Conservation (phyloP, 1,140 invertebrate genomes). For the Heliconius nattereri region DNA sequence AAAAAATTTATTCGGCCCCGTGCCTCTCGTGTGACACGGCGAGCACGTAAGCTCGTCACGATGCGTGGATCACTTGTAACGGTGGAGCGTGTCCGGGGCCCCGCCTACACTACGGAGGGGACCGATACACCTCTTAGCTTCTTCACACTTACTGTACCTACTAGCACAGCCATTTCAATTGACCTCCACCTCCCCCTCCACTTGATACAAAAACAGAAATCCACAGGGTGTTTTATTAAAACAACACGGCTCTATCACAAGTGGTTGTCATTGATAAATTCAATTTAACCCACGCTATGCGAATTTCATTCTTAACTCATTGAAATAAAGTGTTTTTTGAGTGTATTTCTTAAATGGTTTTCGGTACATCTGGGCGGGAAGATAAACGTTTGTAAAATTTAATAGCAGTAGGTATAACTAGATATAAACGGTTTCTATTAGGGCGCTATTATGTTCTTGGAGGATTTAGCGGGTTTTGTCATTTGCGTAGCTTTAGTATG, state of each 20-base stretch:
- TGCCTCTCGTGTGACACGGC: slow-evolving; percentile 22
- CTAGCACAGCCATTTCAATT: slow-evolving; percentile 54
- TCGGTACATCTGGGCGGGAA: slow-evolving; percentile 58
- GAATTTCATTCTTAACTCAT: slow-evolving; percentile 34
- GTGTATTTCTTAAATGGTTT: slow-evolving; percentile 36
- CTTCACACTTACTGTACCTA: slow-evolving; percentile 75
- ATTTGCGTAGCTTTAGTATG: not conserved
- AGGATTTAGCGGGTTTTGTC: slow-evolving; percentile 32
- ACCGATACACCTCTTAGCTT: slow-evolving; percentile 75
- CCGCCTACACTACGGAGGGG: slow-evolving; percentile 72
- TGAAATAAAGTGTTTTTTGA: slow-evolving; percentile 28
- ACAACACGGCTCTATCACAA: slow-evolving; percentile 42
- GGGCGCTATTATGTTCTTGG: slow-evolving; percentile 40
- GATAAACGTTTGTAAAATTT: slow-evolving; percentile 61
- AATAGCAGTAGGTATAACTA: slow-evolving; percentile 52
- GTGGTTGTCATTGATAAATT: slow-evolving; percentile 50
- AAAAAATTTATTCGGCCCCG: slow-evolving; percentile 40
- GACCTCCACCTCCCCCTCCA: slow-evolving; percentile 45
- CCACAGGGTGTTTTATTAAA: slow-evolving; percentile 30
- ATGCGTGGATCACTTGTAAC: slow-evolving; percentile 70
- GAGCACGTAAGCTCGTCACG: slow-evolving; percentile 66
- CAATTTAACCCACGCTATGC: slow-evolving; percentile 27
- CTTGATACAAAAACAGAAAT: slow-evolving; percentile 14
- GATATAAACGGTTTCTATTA: slow-evolving; percentile 52
- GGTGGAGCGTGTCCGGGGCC: slow-evolving; percentile 63